Evolutionary conservation across 2,888 invertebrate species (phyloP), one percentile per base, ranked within the genome.

Genomic region (Crematogaster levior): DNA sequence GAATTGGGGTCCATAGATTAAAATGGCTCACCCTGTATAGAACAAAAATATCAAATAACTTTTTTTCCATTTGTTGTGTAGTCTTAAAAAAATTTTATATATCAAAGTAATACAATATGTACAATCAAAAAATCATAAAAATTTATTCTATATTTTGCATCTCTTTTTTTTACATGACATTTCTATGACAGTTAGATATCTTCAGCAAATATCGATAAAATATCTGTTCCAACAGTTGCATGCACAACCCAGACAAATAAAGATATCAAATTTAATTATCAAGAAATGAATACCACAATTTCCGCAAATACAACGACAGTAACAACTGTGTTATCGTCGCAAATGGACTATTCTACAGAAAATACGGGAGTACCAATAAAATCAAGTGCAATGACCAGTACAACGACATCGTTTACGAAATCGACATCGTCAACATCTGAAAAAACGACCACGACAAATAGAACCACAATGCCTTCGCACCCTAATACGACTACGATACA

Each of bases 141-240:
- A 66, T 9, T 46, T 46, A 1, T 30, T 51, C 9, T 68, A 9
- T 48, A 68, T 21, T 21, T 68, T 34, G 12, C 4, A 68, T 21
- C n/a, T 34, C 15, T 0, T 51, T 18, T 51, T 68, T 51, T 34
- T 0, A 48, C 4, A 0, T 34, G 9, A 7, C 9, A 68, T 53
- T 70, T 37, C 24, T 18, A 9, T 53, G 0, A 9, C 30, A 21
- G 21, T 34, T 30, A 48, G 7, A 24, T 34, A 70, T 21, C 21
- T 61, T 37, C 3, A 60, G 2, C 4, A 37, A 48, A 65, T 74
- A 34, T 48, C 12, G n/a, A 74, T 24, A 24, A 74, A 74, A 21
- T 48, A 37, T 74, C 2, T 63, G 7, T 74, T 30, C 7, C 24
- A 34, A 51, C 9, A 63, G 48, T 66, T 65, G 37, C 24, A 9